These are phyloP conservation scores for Catocala sponsa DNA, from an alignment of 2,888 invertebrate species.

Conservation along the genomic window DNA sequence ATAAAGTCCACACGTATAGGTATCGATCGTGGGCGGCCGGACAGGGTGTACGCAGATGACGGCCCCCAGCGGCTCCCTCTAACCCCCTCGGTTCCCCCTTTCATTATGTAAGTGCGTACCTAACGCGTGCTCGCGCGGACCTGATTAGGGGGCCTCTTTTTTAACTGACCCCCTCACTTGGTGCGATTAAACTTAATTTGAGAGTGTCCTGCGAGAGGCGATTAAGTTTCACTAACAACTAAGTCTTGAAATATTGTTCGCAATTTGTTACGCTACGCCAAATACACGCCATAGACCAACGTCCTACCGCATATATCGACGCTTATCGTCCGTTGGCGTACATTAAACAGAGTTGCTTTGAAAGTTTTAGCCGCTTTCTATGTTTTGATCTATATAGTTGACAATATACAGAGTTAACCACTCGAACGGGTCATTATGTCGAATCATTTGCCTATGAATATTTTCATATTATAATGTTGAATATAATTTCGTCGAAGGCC, in stretches of 20 bases:
- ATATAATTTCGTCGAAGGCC: no score
- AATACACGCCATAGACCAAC: constrained; percentile 33
- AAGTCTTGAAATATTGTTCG: constrained; percentile 55
- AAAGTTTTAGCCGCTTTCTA: constrained; percentile 1
- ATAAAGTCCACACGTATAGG: constrained; percentile 88
- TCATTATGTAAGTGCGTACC: constrained; percentile 88
- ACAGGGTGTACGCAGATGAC: constrained; percentile 88
- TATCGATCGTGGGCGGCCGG: constrained; percentile 87
- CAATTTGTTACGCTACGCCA: constrained; percentile 51
- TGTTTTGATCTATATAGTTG: not conserved
- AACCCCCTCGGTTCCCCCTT: constrained; percentile 81
- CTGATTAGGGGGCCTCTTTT: constrained; percentile 87
- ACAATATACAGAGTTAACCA: not conserved
- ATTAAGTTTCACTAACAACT: constrained; percentile 71
- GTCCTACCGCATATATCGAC: constrained; percentile 32
- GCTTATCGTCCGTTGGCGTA: constrained; percentile 29
- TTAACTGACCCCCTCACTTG: constrained; percentile 86
- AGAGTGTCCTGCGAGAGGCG: constrained; percentile 73
- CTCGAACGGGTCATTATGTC: not conserved
- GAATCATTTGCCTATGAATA: not conserved
- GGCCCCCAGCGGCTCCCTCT: constrained; percentile 72
- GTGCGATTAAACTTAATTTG: constrained; percentile 86
- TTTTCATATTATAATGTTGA: no score
- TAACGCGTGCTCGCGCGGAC: constrained; percentile 87
- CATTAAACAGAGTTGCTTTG: constrained; percentile 31